Evolutionary conservation across 2,888 invertebrate genomes (phyloP).

Genomic region (Diaphora mendica): DNA sequence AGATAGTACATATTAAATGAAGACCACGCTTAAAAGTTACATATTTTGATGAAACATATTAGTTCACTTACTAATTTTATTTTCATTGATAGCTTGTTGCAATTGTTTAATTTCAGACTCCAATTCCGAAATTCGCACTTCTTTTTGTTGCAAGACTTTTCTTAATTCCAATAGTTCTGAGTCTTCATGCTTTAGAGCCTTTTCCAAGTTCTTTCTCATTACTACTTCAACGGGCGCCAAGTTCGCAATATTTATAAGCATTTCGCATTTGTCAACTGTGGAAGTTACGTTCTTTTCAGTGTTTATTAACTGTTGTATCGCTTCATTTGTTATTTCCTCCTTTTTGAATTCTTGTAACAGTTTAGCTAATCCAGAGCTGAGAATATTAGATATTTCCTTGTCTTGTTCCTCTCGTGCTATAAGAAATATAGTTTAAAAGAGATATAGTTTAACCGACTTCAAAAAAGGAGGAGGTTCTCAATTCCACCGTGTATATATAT

Average conservation of each 20-base stretch:
- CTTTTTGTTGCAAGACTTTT: slow-evolving; percentile 54
- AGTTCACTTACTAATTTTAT: slow-evolving; percentile 58
- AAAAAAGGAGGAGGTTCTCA: too few species aligned
- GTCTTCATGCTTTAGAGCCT: slow-evolving; percentile 53
- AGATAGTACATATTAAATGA: background rate
- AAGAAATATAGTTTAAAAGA: too few species aligned
- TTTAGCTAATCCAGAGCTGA: slow-evolving; percentile 53
- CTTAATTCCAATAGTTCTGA: slow-evolving; percentile 48
- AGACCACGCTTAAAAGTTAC: background rate
- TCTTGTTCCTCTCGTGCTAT: slow-evolving; percentile 52
- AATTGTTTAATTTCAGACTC: slow-evolving; percentile 57
- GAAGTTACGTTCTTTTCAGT: slow-evolving; percentile 21
- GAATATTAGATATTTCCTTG: slow-evolving; percentile 38
- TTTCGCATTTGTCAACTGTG: slow-evolving; percentile 47
- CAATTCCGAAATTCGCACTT: slow-evolving; percentile 51
- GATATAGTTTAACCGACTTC: too few species aligned
- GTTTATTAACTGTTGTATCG: slow-evolving; percentile 44
- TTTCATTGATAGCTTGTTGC: slow-evolving; percentile 52
- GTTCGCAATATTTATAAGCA: slow-evolving; percentile 55
- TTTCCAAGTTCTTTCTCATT: slow-evolving; percentile 53
- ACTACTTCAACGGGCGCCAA: slow-evolving; percentile 54
- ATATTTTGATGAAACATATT: background rate
- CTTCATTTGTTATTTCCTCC: slow-evolving; percentile 42
- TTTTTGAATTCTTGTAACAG: slow-evolving; percentile 51
- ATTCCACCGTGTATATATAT: too few species aligned